phyloP scores from a whole-genome alignment of 2,797 vertebrate species.

The Spondyliosoma cantharus region DNA sequence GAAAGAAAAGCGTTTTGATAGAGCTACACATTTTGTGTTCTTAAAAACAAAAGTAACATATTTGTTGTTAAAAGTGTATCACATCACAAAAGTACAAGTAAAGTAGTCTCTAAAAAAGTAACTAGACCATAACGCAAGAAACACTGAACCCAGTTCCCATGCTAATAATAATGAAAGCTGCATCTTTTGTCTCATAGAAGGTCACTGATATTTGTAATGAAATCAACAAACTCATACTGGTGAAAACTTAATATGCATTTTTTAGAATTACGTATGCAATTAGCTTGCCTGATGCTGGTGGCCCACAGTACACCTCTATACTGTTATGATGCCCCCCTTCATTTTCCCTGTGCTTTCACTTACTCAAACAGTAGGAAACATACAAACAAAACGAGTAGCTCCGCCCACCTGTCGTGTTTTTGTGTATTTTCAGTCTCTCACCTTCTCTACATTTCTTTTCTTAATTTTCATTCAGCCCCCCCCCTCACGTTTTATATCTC shows the following conservation, averaged over 20 bases:
- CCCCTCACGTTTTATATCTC: slow-evolving; percentile 39
- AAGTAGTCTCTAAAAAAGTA: slow-evolving; percentile 6
- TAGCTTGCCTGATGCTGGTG: slow-evolving; percentile 10
- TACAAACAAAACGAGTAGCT: slow-evolving; percentile 15
- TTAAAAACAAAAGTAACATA: neutral
- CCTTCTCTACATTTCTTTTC: slow-evolving; percentile 18
- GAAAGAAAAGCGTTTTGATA: neutral
- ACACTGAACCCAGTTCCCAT: neutral
- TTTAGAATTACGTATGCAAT: slow-evolving; percentile 12
- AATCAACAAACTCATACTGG: slow-evolving; percentile 13
- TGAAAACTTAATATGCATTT: slow-evolving; percentile 5
- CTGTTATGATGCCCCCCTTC: neutral
- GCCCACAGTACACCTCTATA: neutral
- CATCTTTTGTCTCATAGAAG: neutral
- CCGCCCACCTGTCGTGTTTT: neutral
- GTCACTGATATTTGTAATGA: slow-evolving; percentile 2
- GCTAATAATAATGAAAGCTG: neutral
- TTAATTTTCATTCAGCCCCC: slow-evolving; percentile 15
- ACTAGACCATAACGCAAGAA: neutral
- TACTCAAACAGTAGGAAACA: neutral
- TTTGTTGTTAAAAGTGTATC: neutral
- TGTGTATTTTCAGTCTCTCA: slow-evolving; percentile 4
- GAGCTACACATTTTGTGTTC: neutral
- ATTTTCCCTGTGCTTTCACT: neutral
- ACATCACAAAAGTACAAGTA: too few relatives aligned